phyloP scores from a whole-genome alignment of 2,113 vertebrate species.

The Cebus imitator region DNA sequence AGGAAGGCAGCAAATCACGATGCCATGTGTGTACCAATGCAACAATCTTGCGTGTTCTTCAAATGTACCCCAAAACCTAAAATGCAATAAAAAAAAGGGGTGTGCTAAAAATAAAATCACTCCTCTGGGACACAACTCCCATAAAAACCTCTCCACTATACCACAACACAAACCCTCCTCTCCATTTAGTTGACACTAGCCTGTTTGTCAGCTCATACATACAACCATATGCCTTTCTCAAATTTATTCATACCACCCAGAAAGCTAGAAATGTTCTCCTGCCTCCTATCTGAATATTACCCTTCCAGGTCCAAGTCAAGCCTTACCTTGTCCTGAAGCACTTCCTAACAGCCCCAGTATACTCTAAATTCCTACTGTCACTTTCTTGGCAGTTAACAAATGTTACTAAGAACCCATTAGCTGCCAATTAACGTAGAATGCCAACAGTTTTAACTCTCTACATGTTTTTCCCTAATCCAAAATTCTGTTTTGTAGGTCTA shows the following conservation, averaged over 20 bases:
- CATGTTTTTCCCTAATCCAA: background rate
- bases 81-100: background rate
- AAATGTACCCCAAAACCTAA: too few relatives aligned
- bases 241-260: background rate
- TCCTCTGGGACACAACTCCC: background rate
- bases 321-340: background rate
- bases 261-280: conserved; percentile 42
- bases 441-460: background rate
- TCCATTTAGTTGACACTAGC: background rate
- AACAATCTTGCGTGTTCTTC: too few relatives aligned
- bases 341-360: background rate
- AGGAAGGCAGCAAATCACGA: too few relatives aligned
- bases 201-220: background rate
- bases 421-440: background rate
- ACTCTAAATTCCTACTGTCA: conserved; percentile 27
- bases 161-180: background rate
- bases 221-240: background rate
- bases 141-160: background rate
- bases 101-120: conserved; percentile 47
- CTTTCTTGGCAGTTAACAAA: conserved; percentile 47
- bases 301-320: conserved; percentile 33
- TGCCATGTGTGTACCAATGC: too few relatives aligned
- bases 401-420: conserved; percentile 29
- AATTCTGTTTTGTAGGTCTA: background rate
- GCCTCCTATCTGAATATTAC: background rate